Evolutionary conservation across 1,140 invertebrate genomes (phyloP).

Genomic region (Saccostrea glomerata): DNA sequence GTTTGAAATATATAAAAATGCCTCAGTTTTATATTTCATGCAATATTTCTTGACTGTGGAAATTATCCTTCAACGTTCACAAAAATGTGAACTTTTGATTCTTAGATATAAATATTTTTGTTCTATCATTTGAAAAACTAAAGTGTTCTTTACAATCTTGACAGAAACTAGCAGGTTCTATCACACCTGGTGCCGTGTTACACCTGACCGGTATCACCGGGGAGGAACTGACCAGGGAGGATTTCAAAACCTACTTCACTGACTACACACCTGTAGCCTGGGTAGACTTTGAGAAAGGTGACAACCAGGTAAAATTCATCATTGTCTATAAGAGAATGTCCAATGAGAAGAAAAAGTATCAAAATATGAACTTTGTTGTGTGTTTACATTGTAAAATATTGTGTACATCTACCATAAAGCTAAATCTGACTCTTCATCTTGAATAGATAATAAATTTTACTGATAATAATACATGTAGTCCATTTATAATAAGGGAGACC

Average conservation of each 20-base stretch:
- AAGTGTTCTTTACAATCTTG: background rate
- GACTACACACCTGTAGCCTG: slow-evolving; percentile 85
- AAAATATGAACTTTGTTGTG: no score
- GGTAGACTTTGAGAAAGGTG: slow-evolving; percentile 87
- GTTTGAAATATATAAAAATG: no score
- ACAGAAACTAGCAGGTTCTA: slow-evolving; percentile 64
- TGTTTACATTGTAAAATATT: no score
- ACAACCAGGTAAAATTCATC: slow-evolving; percentile 82
- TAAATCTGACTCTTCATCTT: no score
- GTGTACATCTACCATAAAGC: no score
- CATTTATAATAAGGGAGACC: no score
- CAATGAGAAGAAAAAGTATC: background rate
- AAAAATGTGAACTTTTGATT: background rate
- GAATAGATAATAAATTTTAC: no score
- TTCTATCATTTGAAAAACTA: no score
- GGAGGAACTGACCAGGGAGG: slow-evolving; percentile 84
- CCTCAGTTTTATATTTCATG: no score
- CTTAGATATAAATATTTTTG: no score
- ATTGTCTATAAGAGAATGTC: background rate
- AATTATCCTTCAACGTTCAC: slow-evolving; percentile 20
- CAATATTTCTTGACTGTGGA: slow-evolving; percentile 41
- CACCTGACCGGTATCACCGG: slow-evolving; percentile 82
- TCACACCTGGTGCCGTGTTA: slow-evolving; percentile 86
- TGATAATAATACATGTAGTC: no score
- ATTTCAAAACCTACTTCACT: slow-evolving; percentile 85